Evolutionary conservation across 2,888 invertebrate genomes (phyloP).

Genomic region (Heteromyza rotundicornis): DNA sequence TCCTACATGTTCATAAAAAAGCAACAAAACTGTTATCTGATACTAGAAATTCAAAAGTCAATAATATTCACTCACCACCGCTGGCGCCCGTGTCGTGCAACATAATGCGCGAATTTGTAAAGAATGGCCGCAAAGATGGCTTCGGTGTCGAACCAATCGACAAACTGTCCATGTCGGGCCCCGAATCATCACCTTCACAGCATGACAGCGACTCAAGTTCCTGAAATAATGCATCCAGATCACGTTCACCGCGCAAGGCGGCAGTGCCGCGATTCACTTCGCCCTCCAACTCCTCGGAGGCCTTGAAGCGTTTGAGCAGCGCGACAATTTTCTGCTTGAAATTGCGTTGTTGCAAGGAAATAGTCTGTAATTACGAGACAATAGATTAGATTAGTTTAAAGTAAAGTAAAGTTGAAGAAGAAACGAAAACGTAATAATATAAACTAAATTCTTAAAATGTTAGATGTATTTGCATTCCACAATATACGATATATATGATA

Average conservation of each 20-base stretch:
- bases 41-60: background rate
- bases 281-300: constrained; percentile 86
- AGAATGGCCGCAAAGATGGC: constrained; percentile 93
- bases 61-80: constrained; percentile 34
- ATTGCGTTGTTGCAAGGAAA: constrained; percentile 80
- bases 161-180: constrained; percentile 93
- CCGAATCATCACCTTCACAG: constrained; percentile 85
- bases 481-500: too few species aligned
- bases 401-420: too few species aligned
- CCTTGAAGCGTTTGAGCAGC: constrained; percentile 89
- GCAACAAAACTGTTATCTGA: background rate
- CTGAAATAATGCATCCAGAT: constrained; percentile 93
- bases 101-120: constrained; percentile 87
- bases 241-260: constrained; percentile 77
- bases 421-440: too few species aligned
- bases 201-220: constrained; percentile 93
- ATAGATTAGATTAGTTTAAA: too few species aligned
- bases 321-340: constrained; percentile 97
- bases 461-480: too few species aligned
- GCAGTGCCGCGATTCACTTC: constrained; percentile 68
- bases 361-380: constrained; percentile 45
- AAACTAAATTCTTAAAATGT: too few species aligned
- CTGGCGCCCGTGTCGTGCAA: constrained; percentile 64
- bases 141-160: constrained; percentile 97
- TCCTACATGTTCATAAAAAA: constrained; percentile 19